Conservation (phyloP, 1,140 invertebrate species). For the Camponotus vicinus region DNA sequence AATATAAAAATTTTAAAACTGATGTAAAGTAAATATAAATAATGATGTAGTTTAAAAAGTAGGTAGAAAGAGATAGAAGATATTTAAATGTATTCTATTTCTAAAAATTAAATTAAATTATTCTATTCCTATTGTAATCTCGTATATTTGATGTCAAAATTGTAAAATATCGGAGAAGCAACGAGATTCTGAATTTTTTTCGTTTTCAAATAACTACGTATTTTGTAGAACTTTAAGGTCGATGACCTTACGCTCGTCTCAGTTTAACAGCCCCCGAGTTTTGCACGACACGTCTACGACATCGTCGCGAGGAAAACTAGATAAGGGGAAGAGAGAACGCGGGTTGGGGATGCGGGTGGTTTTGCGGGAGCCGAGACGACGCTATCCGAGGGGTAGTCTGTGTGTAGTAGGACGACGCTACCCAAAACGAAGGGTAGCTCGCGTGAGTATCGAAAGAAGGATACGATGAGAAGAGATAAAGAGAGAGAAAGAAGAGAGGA, state of each 20-base stretch:
- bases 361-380: slow-evolving; percentile 55
- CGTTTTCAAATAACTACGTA: background rate
- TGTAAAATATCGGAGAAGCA: background rate
- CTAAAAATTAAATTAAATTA: too few relatives aligned
- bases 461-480: background rate
- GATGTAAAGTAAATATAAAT: background rate
- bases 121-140: too few relatives aligned
- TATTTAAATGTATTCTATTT: too few relatives aligned
- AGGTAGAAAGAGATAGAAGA: too few relatives aligned
- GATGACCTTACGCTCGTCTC: slow-evolving; percentile 61
- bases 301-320: slow-evolving; percentile 55
- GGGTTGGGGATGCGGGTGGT: slow-evolving; percentile 57
- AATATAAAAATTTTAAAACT: background rate
- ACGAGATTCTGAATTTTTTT: background rate
- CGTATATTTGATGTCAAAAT: background rate
- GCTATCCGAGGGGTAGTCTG: slow-evolving; percentile 58
- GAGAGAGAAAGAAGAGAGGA: background rate
- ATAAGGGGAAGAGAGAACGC: slow-evolving; percentile 54
- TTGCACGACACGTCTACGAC: slow-evolving; percentile 53
- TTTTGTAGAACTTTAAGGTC: slow-evolving; percentile 49
- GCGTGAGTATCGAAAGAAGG: slow-evolving; percentile 62
- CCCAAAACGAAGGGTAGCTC: slow-evolving; percentile 46
- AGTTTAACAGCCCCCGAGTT: slow-evolving; percentile 33
- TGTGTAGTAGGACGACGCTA: slow-evolving; percentile 25
- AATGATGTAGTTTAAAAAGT: too few relatives aligned